A percentile compares a stretch with the other conserved stretches of the same genome.
phyloP scores from a whole-genome alignment of 2,113 vertebrate genomes.

The Tragelaphus imberbis region DNA sequence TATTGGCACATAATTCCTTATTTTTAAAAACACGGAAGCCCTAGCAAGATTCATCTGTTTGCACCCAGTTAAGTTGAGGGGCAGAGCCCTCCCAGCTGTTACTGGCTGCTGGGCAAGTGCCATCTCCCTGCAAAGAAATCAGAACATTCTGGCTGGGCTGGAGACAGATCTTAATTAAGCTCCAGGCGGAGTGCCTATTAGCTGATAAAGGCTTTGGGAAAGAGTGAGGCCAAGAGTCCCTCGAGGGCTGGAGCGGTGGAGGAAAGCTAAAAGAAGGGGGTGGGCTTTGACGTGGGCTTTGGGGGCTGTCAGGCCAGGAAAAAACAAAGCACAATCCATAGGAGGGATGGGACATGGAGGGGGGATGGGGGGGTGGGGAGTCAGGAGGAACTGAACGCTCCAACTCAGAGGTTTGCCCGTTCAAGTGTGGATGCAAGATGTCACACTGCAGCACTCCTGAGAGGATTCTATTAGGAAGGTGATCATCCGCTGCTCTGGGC shows the following conservation, averaged over 20 bases:
- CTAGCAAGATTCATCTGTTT: neutral
- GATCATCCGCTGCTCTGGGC: rapidly evolving
- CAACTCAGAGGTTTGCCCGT: neutral
- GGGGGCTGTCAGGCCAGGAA: neutral
- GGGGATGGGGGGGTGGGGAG: too few species aligned
- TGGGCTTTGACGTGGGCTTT: neutral
- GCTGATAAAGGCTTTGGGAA: neutral
- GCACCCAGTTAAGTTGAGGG: neutral
- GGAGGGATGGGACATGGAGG: rapidly evolving
- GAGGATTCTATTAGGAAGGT: neutral
- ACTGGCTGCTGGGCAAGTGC: neutral
- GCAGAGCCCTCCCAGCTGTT: neutral
- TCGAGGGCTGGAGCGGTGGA: neutral
- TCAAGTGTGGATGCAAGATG: neutral
- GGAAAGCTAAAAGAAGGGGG: neutral
- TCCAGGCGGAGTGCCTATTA: neutral
- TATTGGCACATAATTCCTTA: neutral
- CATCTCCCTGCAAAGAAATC: neutral
- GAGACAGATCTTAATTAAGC: neutral
- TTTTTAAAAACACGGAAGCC: neutral
- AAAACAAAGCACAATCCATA: neutral
- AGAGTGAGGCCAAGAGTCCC: neutral
- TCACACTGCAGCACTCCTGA: neutral
- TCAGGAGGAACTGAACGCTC: neutral
- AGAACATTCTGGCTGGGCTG: neutral